Percentiles rank a stretch among this genome's conserved stretches.
Conservation (phyloP, 2,888 invertebrate genomes). For the Achlya flavicornis region DNA sequence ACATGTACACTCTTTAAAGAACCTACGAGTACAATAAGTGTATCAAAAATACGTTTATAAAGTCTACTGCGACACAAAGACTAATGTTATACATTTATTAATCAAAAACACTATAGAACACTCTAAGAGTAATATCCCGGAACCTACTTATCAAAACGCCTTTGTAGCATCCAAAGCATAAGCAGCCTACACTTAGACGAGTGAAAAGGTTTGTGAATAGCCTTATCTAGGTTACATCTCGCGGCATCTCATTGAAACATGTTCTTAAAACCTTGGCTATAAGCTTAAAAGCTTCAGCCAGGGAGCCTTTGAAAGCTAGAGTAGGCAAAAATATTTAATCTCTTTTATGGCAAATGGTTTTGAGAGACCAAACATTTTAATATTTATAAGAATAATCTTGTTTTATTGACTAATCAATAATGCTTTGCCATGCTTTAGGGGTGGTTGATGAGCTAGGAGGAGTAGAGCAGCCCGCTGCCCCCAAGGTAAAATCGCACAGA, state of each 20-base stretch:
- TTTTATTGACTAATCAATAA: too few relatives aligned
- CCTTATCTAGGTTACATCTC: constrained; percentile 65
- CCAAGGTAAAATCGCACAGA: too few relatives aligned
- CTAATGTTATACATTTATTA: not conserved
- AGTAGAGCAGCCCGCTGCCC: too few relatives aligned
- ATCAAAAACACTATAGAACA: not conserved
- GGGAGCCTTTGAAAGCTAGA: constrained; percentile 10
- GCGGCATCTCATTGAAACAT: constrained; percentile 44
- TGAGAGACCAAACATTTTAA: not conserved
- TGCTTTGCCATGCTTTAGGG: too few relatives aligned
- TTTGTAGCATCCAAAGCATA: not conserved
- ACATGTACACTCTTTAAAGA: too few relatives aligned
- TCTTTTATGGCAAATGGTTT: not conserved
- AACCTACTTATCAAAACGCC: constrained; percentile 1
- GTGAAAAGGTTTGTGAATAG: constrained; percentile 22
- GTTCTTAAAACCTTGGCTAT: constrained; percentile 33
- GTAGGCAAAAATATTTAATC: not conserved
- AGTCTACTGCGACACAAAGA: too few relatives aligned
- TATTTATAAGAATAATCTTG: not conserved
- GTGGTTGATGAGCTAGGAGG: too few relatives aligned
- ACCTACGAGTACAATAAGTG: too few relatives aligned
- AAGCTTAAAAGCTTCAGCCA: constrained; percentile 30
- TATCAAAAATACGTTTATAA: too few relatives aligned
- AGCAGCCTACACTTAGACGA: constrained; percentile 9
- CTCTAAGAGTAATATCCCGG: not conserved